phyloP scores from a whole-genome alignment of 2,888 invertebrate genomes.

The Bembecia ichneumoniformis region DNA sequence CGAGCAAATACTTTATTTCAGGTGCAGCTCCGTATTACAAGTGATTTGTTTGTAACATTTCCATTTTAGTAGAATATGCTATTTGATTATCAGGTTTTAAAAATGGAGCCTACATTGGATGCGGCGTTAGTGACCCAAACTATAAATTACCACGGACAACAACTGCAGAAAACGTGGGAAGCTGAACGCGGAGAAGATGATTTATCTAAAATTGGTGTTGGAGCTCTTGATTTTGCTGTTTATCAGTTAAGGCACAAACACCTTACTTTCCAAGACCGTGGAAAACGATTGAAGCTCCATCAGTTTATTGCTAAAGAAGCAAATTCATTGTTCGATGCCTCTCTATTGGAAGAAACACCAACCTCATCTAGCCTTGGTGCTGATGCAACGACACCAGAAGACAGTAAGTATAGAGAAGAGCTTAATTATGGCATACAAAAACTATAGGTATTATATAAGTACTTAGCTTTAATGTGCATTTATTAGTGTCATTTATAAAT shows the following conservation, averaged over 20 bases:
- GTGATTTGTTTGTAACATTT: too few relatives aligned
- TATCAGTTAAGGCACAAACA: slow-evolving; percentile 86
- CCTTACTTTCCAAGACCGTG: slow-evolving; percentile 86
- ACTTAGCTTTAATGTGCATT: too few relatives aligned
- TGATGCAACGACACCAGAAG: slow-evolving; percentile 68
- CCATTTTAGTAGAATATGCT: too few relatives aligned
- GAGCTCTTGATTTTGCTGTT: slow-evolving; percentile 78
- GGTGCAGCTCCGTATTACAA: too few relatives aligned
- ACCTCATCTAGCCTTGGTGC: slow-evolving; percentile 63
- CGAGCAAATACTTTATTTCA: neutral
- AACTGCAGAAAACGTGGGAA: slow-evolving; percentile 90
- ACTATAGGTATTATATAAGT: too few relatives aligned
- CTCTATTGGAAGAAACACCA: slow-evolving; percentile 58
- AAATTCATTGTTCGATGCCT: slow-evolving; percentile 78
- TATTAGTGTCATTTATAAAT: too few relatives aligned
- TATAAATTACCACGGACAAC: slow-evolving; percentile 89
- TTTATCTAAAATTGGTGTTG: slow-evolving; percentile 74
- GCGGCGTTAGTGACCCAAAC: slow-evolving; percentile 76
- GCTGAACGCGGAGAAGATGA: slow-evolving; percentile 85
- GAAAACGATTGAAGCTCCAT: slow-evolving; percentile 85
- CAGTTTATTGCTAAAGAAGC: slow-evolving; percentile 92
- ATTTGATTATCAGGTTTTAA: slow-evolving; percentile 1
- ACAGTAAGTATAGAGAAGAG: slow-evolving; percentile 45
- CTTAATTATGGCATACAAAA: too few relatives aligned
- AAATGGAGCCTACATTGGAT: slow-evolving; percentile 59